Conservation (phyloP, 2,113 vertebrate species). For the Tautogolabrus adspersus region DNA sequence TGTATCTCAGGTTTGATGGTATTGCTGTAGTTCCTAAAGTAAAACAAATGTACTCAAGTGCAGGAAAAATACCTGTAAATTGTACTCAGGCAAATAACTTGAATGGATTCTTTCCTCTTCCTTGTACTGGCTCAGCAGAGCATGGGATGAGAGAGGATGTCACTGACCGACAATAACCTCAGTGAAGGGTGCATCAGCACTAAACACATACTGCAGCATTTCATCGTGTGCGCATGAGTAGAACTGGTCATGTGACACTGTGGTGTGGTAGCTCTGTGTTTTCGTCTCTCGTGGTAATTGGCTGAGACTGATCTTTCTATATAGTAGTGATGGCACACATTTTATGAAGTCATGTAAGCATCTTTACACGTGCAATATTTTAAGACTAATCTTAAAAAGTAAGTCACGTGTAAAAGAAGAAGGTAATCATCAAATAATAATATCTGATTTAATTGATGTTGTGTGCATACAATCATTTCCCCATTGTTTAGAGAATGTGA, state of each 20-base stretch:
- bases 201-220: conserved; percentile 25
- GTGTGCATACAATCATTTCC: background rate
- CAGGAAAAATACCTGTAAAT: too few species aligned
- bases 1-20: too few species aligned
- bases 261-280: conserved; percentile 54
- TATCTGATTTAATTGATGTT: background rate
- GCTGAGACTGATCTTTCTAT: conserved; percentile 64
- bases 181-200: conserved; percentile 47
- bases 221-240: conserved; percentile 27
- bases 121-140: conserved; percentile 8
- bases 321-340: conserved; percentile 29
- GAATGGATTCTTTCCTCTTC: background rate
- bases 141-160: conserved; percentile 16
- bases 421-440: background rate
- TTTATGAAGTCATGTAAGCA: conserved; percentile 3
- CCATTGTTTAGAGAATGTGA: background rate
- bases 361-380: background rate
- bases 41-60: too few species aligned
- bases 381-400: conserved; percentile 13
- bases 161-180: conserved; percentile 62
- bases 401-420: background rate
- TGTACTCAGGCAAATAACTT: too few species aligned
- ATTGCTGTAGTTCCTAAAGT: too few species aligned
- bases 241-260: conserved; percentile 55
- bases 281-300: conserved; percentile 65